These are phyloP conservation scores for Meandrusa payeni DNA, from an alignment of 2,888 invertebrate species.

Conservation along the genomic window DNA sequence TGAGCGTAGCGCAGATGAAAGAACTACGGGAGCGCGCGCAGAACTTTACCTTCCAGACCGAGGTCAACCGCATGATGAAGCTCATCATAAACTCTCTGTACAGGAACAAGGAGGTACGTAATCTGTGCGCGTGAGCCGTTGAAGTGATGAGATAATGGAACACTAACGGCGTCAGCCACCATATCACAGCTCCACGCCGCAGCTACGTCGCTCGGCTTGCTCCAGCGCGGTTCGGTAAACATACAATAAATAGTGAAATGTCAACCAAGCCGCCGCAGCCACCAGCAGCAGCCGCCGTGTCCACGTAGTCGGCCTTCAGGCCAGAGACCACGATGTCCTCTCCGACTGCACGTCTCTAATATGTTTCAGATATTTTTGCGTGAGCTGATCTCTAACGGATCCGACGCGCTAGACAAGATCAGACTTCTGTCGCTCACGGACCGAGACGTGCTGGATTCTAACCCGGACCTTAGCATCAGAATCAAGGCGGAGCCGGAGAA, in stretches of 20 bases:
- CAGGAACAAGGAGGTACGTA: conserved; percentile 96
- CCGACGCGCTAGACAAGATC: conserved; percentile 99
- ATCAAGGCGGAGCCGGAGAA: conserved; percentile 97
- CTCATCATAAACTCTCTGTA: conserved; percentile 99
- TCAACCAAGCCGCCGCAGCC: no score
- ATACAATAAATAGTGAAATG: no score
- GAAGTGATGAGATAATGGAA: no score
- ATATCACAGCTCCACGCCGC: no score
- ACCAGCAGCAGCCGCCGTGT: no score
- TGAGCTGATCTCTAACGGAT: conserved; percentile 99
- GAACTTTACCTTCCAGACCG: conserved; percentile 96
- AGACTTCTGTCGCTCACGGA: conserved; percentile 95
- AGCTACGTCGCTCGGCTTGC: no score
- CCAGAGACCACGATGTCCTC: no score
- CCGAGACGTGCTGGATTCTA: conserved; percentile 87
- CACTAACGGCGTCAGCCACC: no score
- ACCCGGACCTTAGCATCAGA: conserved; percentile 92
- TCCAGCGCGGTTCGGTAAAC: no score
- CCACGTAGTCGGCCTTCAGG: no score
- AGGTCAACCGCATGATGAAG: conserved; percentile 99
- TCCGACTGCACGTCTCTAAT: no score
- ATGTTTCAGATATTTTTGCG: conserved; percentile 91
- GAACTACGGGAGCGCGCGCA: conserved; percentile 94
- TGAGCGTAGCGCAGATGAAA: conserved; percentile 96
- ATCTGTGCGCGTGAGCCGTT: no score